Base-by-base conservation (phyloP, 2,888 invertebrate species). In the Mimachlamys varia region DNA sequence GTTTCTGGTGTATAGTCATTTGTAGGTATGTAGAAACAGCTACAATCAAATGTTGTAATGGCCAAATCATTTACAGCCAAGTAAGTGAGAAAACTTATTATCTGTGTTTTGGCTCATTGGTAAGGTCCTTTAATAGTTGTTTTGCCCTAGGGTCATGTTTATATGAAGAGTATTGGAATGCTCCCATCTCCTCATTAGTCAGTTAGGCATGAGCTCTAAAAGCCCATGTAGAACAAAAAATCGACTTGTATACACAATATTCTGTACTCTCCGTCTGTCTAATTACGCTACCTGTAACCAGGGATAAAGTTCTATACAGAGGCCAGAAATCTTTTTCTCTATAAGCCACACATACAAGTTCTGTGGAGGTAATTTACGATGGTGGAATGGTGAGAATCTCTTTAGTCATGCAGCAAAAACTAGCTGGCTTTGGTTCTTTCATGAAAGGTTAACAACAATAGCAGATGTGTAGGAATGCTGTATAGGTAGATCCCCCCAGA, bases 401-500 rank as follows among this genome's bases (percentile, higher is more conserved):
- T 76, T 76, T 76, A 76, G 76, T 76, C 76, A 76, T 76, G 22
- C 76, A 76, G 76, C 12, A 76, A 76, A 76, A 33, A 76, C 27
- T 15, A 76, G 10, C 76, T 13, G 10, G 76, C 33, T 76, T 76
- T 76, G 13, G 12, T 76, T 76, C 76, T 27, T 76, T 76, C 76
- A 76, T 76, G 76, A 76, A 76, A 76, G 76, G 76, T 76, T 76
- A 76, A 76, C 76, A 76, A 76, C 76, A 76, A 76, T 76, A 76
- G 76, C 76, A 76, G 76, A 76, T 76, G 76, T 76, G 76, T 33
- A 1, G 12, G 12, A 33, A 76, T 13, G 12, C 22, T 7, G 76
- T 76, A 27, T 76, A 33, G 76, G 76, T 17, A 22, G 33, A 33
- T 33, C 76, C 4, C 76, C 27, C 76, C 33, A 76, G 76, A 76